phyloP scores from a whole-genome alignment of 2,888 invertebrate species.

The Mimas tiliae region DNA sequence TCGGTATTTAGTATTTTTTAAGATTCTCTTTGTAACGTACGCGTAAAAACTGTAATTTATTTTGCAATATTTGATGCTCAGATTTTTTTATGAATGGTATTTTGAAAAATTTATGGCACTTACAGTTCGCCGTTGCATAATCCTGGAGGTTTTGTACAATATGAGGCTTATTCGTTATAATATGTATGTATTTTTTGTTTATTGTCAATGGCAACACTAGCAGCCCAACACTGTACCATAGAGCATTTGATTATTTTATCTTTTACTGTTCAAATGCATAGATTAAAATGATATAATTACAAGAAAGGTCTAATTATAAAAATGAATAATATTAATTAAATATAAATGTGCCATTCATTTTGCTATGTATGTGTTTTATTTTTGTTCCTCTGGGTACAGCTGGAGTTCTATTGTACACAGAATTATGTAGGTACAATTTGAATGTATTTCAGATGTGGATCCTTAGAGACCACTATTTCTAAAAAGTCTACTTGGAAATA shows the following conservation, averaged over 20 bases:
- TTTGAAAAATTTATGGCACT: slow-evolving; percentile 50
- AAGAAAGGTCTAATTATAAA: slow-evolving; percentile 84
- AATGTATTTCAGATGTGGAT: neutral
- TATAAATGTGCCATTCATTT: slow-evolving; percentile 86
- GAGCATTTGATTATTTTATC: slow-evolving; percentile 64
- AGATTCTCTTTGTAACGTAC: slow-evolving; percentile 46
- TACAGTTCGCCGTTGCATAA: slow-evolving; percentile 47
- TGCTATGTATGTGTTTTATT: slow-evolving; percentile 82
- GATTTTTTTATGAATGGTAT: slow-evolving; percentile 55
- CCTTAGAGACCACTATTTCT: too few relatives aligned
- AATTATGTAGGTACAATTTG: neutral
- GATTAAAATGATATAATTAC: slow-evolving; percentile 75
- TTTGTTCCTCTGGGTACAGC: slow-evolving; percentile 34
- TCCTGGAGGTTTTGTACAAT: slow-evolving; percentile 72
- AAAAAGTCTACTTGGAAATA: too few relatives aligned
- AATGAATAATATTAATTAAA: slow-evolving; percentile 85
- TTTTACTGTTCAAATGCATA: slow-evolving; percentile 75
- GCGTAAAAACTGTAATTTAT: slow-evolving; percentile 65
- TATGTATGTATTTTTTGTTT: slow-evolving; percentile 52
- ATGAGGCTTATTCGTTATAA: slow-evolving; percentile 69
- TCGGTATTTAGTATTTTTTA: slow-evolving; percentile 51
- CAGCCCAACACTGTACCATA: slow-evolving; percentile 63
- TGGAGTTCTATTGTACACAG: neutral
- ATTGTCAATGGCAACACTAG: slow-evolving; percentile 54
- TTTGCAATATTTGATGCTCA: slow-evolving; percentile 60